Conservation (phyloP, 1,140 invertebrate genomes). For the Zaprionus gabonicus region DNA sequence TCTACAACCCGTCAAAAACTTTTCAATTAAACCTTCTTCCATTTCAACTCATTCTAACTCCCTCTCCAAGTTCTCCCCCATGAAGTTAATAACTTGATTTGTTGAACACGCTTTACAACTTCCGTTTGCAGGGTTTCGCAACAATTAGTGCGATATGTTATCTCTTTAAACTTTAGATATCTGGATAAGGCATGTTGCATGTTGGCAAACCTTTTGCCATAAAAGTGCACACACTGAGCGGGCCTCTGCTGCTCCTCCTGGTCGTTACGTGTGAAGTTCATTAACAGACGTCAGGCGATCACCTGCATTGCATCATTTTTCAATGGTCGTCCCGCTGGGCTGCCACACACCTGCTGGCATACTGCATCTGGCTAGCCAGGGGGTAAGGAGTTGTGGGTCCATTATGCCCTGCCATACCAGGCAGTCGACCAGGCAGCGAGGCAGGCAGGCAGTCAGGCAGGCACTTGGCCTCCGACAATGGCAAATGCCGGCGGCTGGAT, state of each 20-base stretch:
- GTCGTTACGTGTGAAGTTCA: constrained; percentile 53
- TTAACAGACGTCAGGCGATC: constrained; percentile 55
- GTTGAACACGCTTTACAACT: neutral
- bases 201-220: constrained; percentile 8
- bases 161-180: neutral
- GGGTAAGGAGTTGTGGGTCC: neutral
- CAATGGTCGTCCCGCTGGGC: constrained; percentile 37
- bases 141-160: constrained; percentile 10
- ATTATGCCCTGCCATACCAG: constrained; percentile 47
- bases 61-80: neutral
- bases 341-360: constrained; percentile 13
- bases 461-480: constrained; percentile 64
- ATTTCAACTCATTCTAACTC: neutral
- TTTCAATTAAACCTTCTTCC: neutral
- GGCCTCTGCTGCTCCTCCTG: neutral
- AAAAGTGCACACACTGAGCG: constrained; percentile 2
- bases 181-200: constrained; percentile 13
- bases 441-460: neutral
- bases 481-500: constrained; percentile 47
- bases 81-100: neutral
- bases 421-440: neutral
- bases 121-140: neutral
- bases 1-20: neutral
- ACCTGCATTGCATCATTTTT: constrained; percentile 53
- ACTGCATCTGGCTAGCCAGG: neutral